Conservation (phyloP, 2,888 invertebrate genomes). For the Caenorhabditis sulstoni region DNA sequence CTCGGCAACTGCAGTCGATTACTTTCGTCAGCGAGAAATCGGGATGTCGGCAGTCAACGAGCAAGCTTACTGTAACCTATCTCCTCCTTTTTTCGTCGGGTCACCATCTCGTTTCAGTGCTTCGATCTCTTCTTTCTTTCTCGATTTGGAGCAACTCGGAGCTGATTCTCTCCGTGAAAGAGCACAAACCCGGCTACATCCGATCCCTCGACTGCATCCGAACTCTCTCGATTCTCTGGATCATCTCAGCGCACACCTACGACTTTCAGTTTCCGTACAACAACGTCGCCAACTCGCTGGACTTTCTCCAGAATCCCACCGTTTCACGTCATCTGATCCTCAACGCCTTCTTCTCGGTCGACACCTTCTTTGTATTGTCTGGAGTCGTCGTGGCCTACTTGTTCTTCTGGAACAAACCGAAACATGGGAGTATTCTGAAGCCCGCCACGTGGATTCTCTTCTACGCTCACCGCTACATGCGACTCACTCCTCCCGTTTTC, state of each 20-base stretch:
- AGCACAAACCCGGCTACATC: slow-evolving; percentile 61
- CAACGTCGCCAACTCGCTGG: slow-evolving; percentile 19
- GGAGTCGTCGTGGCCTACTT: slow-evolving; percentile 69
- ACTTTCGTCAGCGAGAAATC: slow-evolving; percentile 34
- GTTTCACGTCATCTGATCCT: slow-evolving; percentile 22
- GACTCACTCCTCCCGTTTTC: slow-evolving; percentile 55
- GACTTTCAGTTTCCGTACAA: slow-evolving; percentile 26
- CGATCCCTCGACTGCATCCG: slow-evolving; percentile 66
- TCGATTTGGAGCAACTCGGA: slow-evolving; percentile 61
- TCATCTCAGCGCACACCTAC: slow-evolving; percentile 56
- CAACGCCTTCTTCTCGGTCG: slow-evolving; percentile 68
- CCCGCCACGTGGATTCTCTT: slow-evolving; percentile 68
- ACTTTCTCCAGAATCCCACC: slow-evolving; percentile 5
- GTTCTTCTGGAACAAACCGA: slow-evolving; percentile 66
- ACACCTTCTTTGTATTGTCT: slow-evolving; percentile 71
- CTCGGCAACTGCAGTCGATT: slow-evolving; percentile 41
- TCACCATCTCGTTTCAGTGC: slow-evolving; percentile 19
- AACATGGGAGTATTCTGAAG: slow-evolving; percentile 31
- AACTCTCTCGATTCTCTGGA: slow-evolving; percentile 69
- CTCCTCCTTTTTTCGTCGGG: background rate
- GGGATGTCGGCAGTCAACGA: slow-evolving; percentile 36
- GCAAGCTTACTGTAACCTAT: slow-evolving; percentile 26
- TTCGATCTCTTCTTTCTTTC: slow-evolving; percentile 51
- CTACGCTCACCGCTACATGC: slow-evolving; percentile 70
- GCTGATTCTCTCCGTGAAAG: slow-evolving; percentile 45